These are phyloP conservation scores for Fregata magnificens DNA, from an alignment of 2,113 vertebrate species.

Conservation along the genomic window DNA sequence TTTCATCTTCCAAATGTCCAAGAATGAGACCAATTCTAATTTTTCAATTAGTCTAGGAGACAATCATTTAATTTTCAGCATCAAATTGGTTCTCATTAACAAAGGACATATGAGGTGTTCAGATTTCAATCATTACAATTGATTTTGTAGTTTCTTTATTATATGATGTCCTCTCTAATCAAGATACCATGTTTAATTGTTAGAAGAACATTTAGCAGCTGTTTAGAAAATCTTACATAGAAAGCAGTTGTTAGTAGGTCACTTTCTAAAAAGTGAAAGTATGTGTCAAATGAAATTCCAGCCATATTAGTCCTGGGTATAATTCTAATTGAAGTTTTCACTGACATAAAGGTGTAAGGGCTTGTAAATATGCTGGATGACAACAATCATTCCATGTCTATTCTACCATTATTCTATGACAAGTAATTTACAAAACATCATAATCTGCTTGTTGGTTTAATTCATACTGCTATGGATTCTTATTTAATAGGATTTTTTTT, in stretches of 20 bases:
- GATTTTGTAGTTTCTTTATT: neutral
- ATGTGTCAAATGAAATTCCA: neutral
- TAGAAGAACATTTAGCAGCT: neutral
- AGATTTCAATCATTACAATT: neutral
- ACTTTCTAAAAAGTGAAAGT: neutral
- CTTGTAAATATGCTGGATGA: neutral
- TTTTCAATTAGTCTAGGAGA: neutral
- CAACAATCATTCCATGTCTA: neutral
- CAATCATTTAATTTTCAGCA: neutral
- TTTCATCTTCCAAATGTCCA: neutral
- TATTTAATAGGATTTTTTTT: neutral
- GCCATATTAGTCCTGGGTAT: neutral
- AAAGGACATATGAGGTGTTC: neutral
- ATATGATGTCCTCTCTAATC: neutral
- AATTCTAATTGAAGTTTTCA: neutral
- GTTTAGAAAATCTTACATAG: neutral
- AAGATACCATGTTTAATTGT: neutral
- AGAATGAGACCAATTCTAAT: neutral
- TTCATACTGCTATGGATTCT: neutral
- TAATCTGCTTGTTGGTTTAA: neutral
- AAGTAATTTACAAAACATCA: neutral
- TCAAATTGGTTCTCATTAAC: neutral
- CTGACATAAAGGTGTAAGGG: neutral
- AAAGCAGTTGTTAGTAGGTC: neutral
- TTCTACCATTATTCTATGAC: neutral